Conservation (phyloP, 2,888 invertebrate genomes). For the Heliconius charithonia region DNA sequence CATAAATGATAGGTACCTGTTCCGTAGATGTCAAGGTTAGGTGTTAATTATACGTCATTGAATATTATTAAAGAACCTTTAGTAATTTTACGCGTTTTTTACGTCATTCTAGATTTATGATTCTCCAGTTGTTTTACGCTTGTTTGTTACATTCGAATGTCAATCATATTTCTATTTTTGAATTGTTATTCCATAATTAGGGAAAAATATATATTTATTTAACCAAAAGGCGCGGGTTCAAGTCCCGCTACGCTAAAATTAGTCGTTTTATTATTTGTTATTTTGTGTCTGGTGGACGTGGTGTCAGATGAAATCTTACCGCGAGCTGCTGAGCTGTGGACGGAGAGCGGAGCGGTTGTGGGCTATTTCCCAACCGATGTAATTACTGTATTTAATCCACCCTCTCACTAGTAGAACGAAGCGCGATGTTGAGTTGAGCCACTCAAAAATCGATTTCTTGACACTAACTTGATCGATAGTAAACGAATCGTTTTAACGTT, state of each 20-base stretch:
- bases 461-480: background rate
- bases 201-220: no score
- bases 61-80: slow-evolving; percentile 22
- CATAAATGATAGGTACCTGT: slow-evolving; percentile 33
- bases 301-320: no score
- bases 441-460: background rate
- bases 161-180: background rate
- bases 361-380: no score
- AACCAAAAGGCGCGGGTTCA: no score
- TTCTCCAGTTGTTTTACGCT: background rate
- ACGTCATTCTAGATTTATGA: slow-evolving; percentile 26
- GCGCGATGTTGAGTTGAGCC: background rate
- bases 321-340: background rate
- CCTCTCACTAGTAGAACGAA: background rate
- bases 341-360: no score
- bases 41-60: slow-evolving; percentile 45
- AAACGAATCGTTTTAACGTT: background rate
- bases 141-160: background rate
- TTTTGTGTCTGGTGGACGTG: no score
- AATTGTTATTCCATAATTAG: background rate
- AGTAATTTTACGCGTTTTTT: slow-evolving; percentile 23
- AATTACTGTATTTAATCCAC: background rate
- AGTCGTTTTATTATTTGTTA: no score
- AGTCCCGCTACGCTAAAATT: no score
- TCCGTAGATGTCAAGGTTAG: slow-evolving; percentile 46